These are phyloP conservation scores for Aleiodes alternator DNA, from an alignment of 2,888 invertebrate species.

Conservation along the genomic window DNA sequence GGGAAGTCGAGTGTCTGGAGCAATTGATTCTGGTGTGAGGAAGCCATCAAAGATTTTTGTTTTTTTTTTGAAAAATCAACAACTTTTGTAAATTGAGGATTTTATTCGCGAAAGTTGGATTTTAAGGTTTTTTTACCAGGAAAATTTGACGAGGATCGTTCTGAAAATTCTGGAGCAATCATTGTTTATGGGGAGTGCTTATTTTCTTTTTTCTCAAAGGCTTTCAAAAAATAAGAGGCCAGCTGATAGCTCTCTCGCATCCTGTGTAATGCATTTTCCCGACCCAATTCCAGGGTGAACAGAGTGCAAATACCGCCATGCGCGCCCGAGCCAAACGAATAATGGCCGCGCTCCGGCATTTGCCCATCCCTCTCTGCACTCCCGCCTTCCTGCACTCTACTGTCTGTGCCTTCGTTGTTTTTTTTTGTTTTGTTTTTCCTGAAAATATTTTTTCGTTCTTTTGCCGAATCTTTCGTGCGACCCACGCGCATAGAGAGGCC, in stretches of 20 bases:
- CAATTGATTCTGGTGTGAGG: too few relatives aligned
- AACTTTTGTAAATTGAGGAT: too few relatives aligned
- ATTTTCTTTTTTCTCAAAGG: too few relatives aligned
- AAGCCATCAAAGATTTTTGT: too few relatives aligned
- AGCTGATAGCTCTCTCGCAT: background rate
- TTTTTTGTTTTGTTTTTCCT: constrained; percentile 19
- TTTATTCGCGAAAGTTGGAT: too few relatives aligned
- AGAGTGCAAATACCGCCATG: constrained; percentile 34
- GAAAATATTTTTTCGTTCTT: constrained; percentile 8
- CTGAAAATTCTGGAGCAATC: too few relatives aligned
- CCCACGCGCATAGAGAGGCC: constrained; percentile 37
- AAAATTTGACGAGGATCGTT: too few relatives aligned
- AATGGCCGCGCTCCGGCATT: constrained; percentile 34
- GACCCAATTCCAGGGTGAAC: constrained; percentile 23
- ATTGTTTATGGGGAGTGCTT: too few relatives aligned
- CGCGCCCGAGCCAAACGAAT: constrained; percentile 36
- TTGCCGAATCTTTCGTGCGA: constrained; percentile 36
- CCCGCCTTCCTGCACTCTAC: constrained; percentile 12
- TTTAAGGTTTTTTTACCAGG: too few relatives aligned
- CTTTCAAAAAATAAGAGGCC: background rate
- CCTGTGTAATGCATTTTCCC: constrained; percentile 24
- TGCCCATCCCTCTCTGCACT: constrained; percentile 22
- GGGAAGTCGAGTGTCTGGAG: too few relatives aligned
- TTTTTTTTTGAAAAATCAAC: too few relatives aligned
- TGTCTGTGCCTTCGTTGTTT: constrained; percentile 7